Conservation (phyloP, 2,113 vertebrate species). For the Esox niger region DNA sequence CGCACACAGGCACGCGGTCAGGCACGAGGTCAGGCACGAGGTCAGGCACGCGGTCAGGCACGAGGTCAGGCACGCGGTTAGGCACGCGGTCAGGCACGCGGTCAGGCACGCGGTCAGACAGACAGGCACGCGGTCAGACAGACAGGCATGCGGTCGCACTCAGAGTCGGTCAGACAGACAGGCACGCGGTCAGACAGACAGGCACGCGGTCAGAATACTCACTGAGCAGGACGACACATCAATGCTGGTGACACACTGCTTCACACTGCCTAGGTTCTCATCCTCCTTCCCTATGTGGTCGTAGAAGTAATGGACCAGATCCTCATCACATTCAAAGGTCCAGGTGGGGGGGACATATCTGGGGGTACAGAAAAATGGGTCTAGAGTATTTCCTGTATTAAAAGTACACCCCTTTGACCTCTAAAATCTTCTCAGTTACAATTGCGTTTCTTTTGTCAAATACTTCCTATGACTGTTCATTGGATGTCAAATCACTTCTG, state of each 20-base stretch:
- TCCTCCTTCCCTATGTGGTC: constrained; percentile 95
- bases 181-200: constrained; percentile 20
- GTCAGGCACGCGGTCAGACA: constrained; percentile 27
- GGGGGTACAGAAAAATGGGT: constrained; percentile 18
- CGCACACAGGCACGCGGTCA: constrained; percentile 22
- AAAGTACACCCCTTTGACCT: no score
- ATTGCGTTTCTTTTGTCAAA: no score
- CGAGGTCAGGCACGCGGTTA: constrained; percentile 61
- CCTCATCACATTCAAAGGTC: constrained; percentile 94
- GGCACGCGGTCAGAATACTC: constrained; percentile 35
- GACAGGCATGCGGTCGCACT: constrained; percentile 54
- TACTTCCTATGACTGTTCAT: no score
- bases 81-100: no score
- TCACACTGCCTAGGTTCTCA: constrained; percentile 92
- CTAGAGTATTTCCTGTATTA: no score
- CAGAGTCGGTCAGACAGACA: constrained; percentile 25
- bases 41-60: no score
- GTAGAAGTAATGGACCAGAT: constrained; percentile 92
- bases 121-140: constrained; percentile 52
- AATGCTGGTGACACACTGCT: constrained; percentile 95
- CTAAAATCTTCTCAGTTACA: no score
- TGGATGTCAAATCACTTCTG: no score
- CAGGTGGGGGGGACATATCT: constrained; percentile 91
- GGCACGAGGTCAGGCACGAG: neutral
- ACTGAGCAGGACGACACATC: constrained; percentile 93